Base-by-base conservation (phyloP, 1,140 invertebrate species). In the Vanessa tameamea region DNA sequence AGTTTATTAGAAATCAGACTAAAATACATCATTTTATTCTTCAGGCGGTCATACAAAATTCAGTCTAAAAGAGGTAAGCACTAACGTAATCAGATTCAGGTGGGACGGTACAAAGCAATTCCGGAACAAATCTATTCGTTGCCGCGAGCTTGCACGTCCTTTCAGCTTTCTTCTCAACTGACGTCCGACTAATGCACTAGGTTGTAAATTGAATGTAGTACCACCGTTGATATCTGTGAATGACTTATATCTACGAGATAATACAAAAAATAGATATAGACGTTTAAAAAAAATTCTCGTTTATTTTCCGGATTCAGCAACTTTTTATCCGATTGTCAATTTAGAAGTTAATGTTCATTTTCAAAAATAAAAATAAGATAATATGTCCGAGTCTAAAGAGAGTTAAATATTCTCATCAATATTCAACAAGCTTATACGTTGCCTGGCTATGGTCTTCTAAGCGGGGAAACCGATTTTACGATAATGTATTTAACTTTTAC, bases 81-180 rank as follows among this genome's bases (percentile, higher is more conserved):
- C 66, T 68, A 68, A 68, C 66, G 55, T 13, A 68, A 68, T 55
- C 37, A 57, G 66, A 68, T 68, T 53, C 66, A 68, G 66, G 66
- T 68, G 66, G 53, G 53, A 55, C 53, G 31, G 66, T 12, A 68
- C 37, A 47, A 47, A 53, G 53, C 66, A 68, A 68, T 68, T 68
- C 53, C 37, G 37, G 53, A 68, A 68, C 66, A 68, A 68, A 68
- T 68, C 51, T 20, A 53, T 37, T 68, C n/a, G 23, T 51, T 47
- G 14, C 3, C 50, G 50, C 64, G 37, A 43, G 50, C 50, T 66
- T 11, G 55, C 16, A 57, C 23, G 57, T 61, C 26, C 57, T 61
- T 57, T 68, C n/a, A 20, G 66, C 31, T 68, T 55, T 68, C 66
- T 55, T 68, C 55, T 57, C 55, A 11, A 57, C 37, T 68, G 66